phyloP scores from a whole-genome alignment of 2,113 vertebrate species.

The Cepphus grylle region DNA sequence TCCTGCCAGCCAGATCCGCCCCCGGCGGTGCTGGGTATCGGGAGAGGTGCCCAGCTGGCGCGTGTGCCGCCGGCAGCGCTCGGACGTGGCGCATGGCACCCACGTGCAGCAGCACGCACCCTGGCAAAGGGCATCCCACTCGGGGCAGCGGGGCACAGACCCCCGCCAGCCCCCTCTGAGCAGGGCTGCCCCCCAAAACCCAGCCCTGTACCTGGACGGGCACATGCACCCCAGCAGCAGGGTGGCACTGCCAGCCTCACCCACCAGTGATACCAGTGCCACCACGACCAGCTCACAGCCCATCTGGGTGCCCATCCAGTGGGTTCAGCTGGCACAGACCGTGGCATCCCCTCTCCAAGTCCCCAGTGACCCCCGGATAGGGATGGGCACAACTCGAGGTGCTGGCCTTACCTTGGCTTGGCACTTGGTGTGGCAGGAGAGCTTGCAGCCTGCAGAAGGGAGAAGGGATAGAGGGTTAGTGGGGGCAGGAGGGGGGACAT shows the following conservation, averaged over 20 bases:
- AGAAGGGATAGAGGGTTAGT: background rate
- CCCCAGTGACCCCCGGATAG: rapidly evolving
- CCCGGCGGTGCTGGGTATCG: rapidly evolving
- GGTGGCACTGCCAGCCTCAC: background rate
- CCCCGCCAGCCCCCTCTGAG: background rate
- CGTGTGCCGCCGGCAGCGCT: background rate
- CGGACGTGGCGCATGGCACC: rapidly evolving
- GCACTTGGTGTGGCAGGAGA: conserved; percentile 63
- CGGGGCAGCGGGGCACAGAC: background rate
- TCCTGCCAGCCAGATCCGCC: background rate
- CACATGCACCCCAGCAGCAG: background rate
- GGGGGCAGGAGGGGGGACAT: background rate
- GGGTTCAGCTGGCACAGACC: background rate
- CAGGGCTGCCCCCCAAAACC: background rate
- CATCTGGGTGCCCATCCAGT: background rate
- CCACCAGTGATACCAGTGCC: rapidly evolving
- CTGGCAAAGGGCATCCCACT: background rate
- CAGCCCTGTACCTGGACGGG: rapidly evolving
- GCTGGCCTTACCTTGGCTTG: conserved; percentile 45
- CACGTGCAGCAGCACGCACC: background rate
- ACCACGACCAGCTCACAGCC: background rate
- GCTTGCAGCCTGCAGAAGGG: conserved; percentile 30
- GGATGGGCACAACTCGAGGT: rapidly evolving
- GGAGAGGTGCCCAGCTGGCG: background rate
- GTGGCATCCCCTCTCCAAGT: background rate